Evolutionary conservation across 1,140 invertebrate genomes (phyloP), one percentile per base, ranked within the genome.

Genomic region (Homalodisca vitripennis): DNA sequence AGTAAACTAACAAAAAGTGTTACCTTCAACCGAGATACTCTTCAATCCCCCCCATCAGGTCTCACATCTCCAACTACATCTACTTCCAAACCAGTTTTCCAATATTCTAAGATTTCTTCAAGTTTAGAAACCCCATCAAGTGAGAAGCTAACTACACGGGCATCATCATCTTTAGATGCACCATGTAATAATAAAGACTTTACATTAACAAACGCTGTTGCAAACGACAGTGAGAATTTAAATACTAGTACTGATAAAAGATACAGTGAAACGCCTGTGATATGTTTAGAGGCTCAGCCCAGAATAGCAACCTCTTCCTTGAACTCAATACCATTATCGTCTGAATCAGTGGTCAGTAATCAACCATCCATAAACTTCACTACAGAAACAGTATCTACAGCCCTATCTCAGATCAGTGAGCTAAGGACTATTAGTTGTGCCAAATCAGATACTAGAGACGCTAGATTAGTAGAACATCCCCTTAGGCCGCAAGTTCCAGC

Each of bases 1-100:
- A 90, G 90, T 68, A 94, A 94, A 78, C 86, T 94, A 76, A 86
- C 90, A 41, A 94, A 94, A 83, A 93, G 92, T 80, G 91, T 94
- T 63, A 94, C 92, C 64, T 94, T 94, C 81, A 91, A 94, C 79
- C 84, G 91, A 70, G 89, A 91, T 78, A 93, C 91, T 68, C 82
- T 93, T 75, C 88, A 89, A 71, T 92, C 90, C 74, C 90, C 91
- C 63, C 90, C 91, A 17, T 70, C 74, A n/a, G 71, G 20, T 24
- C 10, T 55, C 27, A n/a, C 55, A 46, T 32, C 41, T 3, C 26
- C 53, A 14, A 30, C 20, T 22, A 32, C 29, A n/a, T 51, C 63
- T 10, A 51, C 14, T 29, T 29, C 31, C 30, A 68, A 68, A n/a
- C 53, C 22, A 24, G 26, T 31, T 57, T 57, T 24, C 20, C 66